Conservation (phyloP, 1,140 invertebrate genomes). For the Portunus trituberculatus region DNA sequence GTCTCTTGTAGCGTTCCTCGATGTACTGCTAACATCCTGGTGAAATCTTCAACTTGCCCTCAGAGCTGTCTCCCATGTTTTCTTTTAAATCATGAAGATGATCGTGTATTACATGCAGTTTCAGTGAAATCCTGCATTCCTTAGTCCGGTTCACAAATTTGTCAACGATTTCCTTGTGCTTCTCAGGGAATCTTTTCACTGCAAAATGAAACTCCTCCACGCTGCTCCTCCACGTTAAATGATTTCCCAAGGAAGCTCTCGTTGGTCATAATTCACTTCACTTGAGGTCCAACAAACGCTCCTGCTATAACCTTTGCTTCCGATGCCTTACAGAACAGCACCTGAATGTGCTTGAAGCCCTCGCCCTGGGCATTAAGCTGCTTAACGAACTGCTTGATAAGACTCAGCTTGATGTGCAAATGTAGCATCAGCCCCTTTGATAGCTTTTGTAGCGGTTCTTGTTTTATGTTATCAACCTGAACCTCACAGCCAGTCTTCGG, state of each 20-base stretch:
- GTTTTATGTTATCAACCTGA: too few relatives aligned
- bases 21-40: conserved; percentile 24
- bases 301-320: too few relatives aligned
- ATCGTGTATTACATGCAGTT: conserved; percentile 30
- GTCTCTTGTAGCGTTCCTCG: conserved; percentile 7
- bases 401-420: too few relatives aligned
- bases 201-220: neutral
- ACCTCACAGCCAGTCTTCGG: too few relatives aligned
- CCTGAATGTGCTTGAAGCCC: neutral
- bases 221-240: neutral
- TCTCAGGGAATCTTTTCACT: neutral
- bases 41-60: conserved; percentile 16
- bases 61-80: neutral
- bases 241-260: neutral
- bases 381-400: neutral
- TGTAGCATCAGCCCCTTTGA: too few relatives aligned
- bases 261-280: neutral
- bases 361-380: neutral
- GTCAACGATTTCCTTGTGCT: conserved; percentile 13
- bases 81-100: conserved; percentile 38
- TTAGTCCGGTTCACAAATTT: neutral
- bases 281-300: neutral
- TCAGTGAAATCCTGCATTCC: conserved; percentile 42
- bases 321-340: too few relatives aligned
- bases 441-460: too few relatives aligned